phyloP scores from a whole-genome alignment of 2,888 invertebrate species.

The Stenchaetothrips biformis region DNA sequence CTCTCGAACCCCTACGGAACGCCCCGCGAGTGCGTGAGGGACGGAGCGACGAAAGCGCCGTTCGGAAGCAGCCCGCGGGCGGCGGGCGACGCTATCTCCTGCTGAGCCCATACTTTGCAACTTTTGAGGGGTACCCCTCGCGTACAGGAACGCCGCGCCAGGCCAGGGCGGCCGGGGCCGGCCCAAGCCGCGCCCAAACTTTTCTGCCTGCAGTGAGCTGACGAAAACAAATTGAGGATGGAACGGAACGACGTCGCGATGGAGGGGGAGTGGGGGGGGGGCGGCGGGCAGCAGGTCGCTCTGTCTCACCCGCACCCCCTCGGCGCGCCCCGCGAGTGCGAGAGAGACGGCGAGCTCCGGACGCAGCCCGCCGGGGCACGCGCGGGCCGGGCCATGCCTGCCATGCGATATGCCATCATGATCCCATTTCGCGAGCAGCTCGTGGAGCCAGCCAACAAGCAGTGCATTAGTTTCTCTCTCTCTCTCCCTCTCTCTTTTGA shows the following conservation, averaged over 20 bases:
- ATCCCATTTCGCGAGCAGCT: background rate
- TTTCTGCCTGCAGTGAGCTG: conserved; percentile 18
- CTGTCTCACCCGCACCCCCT: background rate
- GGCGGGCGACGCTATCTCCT: background rate
- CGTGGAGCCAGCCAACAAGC: too few relatives aligned
- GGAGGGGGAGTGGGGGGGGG: background rate
- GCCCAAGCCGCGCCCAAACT: background rate
- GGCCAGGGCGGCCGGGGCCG: background rate
- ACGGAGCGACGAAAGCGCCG: too few relatives aligned
- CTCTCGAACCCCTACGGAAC: too few relatives aligned
- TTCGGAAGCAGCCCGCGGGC: too few relatives aligned
- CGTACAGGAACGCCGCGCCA: background rate
- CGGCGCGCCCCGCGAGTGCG: background rate
- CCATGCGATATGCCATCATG: background rate
- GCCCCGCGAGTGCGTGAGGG: too few relatives aligned
- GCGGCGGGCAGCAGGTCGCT: background rate
- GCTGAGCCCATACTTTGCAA: conserved; percentile 24
- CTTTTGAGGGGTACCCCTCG: conserved; percentile 17
- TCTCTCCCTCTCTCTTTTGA: too few relatives aligned
- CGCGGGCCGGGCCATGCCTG: too few relatives aligned
- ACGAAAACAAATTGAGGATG: conserved; percentile 21
- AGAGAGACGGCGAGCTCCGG: background rate
- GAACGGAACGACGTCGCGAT: background rate
- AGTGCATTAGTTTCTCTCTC: too few relatives aligned
- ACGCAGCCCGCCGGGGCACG: too few relatives aligned